A percentile compares a stretch with the other conserved stretches of the same genome.
These are phyloP conservation scores for Pandemis heparana DNA, from an alignment of 2,888 invertebrate species.

Conservation along the genomic window DNA sequence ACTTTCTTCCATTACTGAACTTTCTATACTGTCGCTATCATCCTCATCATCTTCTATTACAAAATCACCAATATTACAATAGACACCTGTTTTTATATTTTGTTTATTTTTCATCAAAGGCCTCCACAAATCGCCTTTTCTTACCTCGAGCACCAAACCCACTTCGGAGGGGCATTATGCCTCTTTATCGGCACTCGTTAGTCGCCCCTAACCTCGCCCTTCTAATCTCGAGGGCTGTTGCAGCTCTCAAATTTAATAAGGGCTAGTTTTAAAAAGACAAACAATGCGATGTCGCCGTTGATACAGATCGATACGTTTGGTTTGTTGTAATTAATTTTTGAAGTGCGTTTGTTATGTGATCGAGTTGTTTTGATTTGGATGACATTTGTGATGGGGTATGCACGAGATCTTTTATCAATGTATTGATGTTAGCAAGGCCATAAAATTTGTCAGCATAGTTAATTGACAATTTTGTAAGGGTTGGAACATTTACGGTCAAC, in stretches of 20 bases:
- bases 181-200: conserved; percentile 83
- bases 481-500: no score
- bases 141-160: conserved; percentile 52
- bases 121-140: conserved; percentile 47
- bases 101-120: neutral
- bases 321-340: conserved; percentile 42
- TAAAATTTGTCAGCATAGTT: neutral
- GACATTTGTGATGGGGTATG: neutral
- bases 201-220: conserved; percentile 81
- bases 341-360: conserved; percentile 33
- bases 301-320: conserved; percentile 46
- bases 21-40: no score
- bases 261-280: conserved; percentile 79
- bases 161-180: conserved; percentile 73
- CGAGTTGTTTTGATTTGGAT: conserved; percentile 31
- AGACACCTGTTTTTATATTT: neutral
- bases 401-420: no score
- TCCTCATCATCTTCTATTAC: neutral
- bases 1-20: neutral
- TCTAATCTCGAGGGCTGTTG: conserved; percentile 79
- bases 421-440: no score
- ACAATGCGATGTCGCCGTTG: conserved; percentile 63
- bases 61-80: neutral
- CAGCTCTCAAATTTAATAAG: conserved; percentile 81
- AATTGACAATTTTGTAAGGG: no score